These are phyloP conservation scores for Megalonaias nervosa DNA, from an alignment of 1,140 invertebrate species.

Conservation along the genomic window DNA sequence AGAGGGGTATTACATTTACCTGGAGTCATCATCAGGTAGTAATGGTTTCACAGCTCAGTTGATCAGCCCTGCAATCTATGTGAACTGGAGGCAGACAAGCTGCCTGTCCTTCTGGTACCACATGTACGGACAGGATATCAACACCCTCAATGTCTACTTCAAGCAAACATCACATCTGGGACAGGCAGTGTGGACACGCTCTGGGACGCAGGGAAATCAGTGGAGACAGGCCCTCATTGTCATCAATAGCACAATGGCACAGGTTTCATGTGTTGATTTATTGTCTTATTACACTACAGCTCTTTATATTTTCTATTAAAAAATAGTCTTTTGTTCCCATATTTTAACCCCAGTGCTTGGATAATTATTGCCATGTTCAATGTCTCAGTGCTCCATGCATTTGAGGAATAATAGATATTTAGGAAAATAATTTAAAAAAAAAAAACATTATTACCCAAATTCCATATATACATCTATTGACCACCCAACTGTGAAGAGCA, in stretches of 20 bases:
- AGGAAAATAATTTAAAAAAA: no score
- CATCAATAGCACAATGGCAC: constrained; percentile 9
- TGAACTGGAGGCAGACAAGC: constrained; percentile 54
- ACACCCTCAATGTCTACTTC: constrained; percentile 48
- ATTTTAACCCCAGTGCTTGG: not conserved
- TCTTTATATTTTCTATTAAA: not conserved
- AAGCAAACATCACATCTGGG: constrained; percentile 25
- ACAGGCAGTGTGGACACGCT: constrained; percentile 45
- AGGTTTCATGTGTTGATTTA: not conserved
- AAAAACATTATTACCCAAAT: no score
- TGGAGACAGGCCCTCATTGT: constrained; percentile 50
- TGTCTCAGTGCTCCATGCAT: not conserved
- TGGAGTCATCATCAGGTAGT: constrained; percentile 75
- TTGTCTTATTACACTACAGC: not conserved
- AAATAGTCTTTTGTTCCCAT: not conserved
- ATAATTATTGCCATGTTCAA: not conserved
- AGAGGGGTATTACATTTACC: constrained; percentile 80
- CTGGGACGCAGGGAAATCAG: constrained; percentile 50
- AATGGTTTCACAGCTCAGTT: constrained; percentile 81
- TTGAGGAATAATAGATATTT: not conserved
- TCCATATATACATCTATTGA: no score
- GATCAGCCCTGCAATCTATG: constrained; percentile 70
- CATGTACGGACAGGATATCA: constrained; percentile 53
- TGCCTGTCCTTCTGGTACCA: constrained; percentile 49
- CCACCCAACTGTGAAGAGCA: no score